A percentile compares a stretch with the other conserved stretches of the same genome.
phyloP scores from a whole-genome alignment of 2,113 vertebrate species.

The Bos indicus region DNA sequence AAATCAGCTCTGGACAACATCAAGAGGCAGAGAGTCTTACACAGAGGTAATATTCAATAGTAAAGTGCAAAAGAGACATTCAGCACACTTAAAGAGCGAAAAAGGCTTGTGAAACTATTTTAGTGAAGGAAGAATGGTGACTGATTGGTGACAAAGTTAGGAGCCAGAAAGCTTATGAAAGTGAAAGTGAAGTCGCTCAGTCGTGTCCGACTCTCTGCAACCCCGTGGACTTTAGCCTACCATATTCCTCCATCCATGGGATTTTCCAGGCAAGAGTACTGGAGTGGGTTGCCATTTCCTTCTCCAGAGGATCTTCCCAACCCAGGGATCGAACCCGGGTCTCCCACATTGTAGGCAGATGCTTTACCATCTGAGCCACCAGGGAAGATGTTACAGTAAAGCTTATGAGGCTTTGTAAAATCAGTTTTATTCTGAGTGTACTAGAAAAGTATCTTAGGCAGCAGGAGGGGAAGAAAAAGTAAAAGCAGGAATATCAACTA shows the following conservation, averaged over 20 bases:
- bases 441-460: neutral
- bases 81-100: neutral
- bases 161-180: neutral
- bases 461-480: neutral
- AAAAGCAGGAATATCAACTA: neutral
- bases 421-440: neutral
- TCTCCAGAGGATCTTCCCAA: too few relatives aligned
- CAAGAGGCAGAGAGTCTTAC: neutral
- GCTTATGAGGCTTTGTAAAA: neutral
- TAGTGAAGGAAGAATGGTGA: neutral
- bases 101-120: neutral
- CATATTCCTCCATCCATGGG: too few relatives aligned
- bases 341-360: too few relatives aligned
- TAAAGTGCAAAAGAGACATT: neutral
- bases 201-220: too few relatives aligned
- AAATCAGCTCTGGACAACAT: neutral
- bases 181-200: too few relatives aligned
- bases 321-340: too few relatives aligned
- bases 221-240: too few relatives aligned
- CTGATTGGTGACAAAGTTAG: neutral
- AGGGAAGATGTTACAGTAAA: neutral
- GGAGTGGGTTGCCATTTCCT: too few relatives aligned
- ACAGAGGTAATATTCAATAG: neutral
- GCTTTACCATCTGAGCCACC: too few relatives aligned
- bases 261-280: too few relatives aligned